These are phyloP conservation scores for Amphipoea oculea DNA, from an alignment of 2,888 invertebrate species.

Conservation along the genomic window DNA sequence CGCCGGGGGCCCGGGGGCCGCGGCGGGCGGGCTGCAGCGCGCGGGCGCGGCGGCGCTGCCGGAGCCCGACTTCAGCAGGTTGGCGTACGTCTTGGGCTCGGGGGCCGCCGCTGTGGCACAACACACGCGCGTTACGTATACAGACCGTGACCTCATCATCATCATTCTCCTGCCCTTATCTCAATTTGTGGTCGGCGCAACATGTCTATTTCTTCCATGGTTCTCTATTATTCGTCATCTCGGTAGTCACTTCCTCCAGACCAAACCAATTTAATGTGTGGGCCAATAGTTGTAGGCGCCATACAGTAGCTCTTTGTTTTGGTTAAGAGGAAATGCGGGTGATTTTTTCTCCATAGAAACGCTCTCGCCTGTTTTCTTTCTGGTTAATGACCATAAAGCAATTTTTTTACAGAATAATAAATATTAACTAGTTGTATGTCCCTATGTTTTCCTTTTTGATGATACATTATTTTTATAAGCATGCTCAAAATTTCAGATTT, in stretches of 20 bases:
- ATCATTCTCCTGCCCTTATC: background rate
- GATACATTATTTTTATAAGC: too few species aligned
- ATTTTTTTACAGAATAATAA: too few species aligned
- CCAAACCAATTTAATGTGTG: background rate
- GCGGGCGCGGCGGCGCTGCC: conserved; percentile 80
- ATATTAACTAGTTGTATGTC: too few species aligned
- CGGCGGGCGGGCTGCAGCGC: conserved; percentile 59
- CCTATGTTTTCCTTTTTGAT: too few species aligned
- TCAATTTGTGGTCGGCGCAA: too few species aligned
- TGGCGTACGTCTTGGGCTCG: conserved; percentile 97
- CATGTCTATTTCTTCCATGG: too few species aligned
- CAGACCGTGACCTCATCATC: too few species aligned
- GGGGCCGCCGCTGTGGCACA: conserved; percentile 75
- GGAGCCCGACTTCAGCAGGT: conserved; percentile 93
- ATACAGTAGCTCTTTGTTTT: background rate
- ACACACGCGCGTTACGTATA: background rate
- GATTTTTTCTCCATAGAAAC: too few species aligned
- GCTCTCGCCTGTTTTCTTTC: too few species aligned
- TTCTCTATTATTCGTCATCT: background rate
- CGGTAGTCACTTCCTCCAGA: background rate
- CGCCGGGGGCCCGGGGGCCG: conserved; percentile 91
- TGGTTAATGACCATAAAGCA: too few species aligned
- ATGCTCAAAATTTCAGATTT: too few species aligned
- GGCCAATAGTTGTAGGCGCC: background rate
- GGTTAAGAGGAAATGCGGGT: background rate